Conservation (phyloP, 2,888 invertebrate genomes). For the Yponomeuta cagnagella region DNA sequence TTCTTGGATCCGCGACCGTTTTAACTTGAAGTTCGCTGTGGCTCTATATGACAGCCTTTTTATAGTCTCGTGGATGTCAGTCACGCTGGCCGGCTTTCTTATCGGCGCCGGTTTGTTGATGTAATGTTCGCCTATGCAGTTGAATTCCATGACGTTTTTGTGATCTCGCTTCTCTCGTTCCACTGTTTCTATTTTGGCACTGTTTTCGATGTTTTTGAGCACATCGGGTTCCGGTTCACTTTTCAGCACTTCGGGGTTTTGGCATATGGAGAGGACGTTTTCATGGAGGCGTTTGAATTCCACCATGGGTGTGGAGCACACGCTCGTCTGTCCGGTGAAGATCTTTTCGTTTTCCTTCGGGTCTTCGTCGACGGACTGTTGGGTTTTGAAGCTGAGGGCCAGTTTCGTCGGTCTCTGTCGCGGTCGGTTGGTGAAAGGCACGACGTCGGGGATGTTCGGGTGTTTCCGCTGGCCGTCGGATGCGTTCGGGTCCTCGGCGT, state of each 20-base stretch:
- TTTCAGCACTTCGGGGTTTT: conserved; percentile 76
- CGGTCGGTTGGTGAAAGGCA: conserved; percentile 69
- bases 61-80: conserved; percentile 78
- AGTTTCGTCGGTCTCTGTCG: conserved; percentile 73
- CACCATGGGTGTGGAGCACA: conserved; percentile 86
- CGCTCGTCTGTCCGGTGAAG: conserved; percentile 82
- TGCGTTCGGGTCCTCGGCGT: conserved; percentile 14
- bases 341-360: conserved; percentile 70
- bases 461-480: conserved; percentile 38
- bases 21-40: conserved; percentile 72
- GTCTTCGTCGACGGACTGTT: conserved; percentile 74
- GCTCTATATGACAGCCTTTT: conserved; percentile 75
- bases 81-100: conserved; percentile 74
- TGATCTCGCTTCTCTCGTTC: conserved; percentile 56
- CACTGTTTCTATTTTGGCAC: conserved; percentile 38
- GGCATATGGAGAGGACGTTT: conserved; percentile 84
- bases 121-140: conserved; percentile 65
- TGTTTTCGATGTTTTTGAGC: conserved; percentile 53
- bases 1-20: conserved; percentile 41
- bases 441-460: conserved; percentile 65
- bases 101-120: conserved; percentile 67
- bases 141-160: conserved; percentile 53
- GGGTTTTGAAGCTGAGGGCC: conserved; percentile 74
- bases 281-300: conserved; percentile 85
- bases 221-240: conserved; percentile 51